Percentiles rank a stretch among this genome's conserved stretches.
Evolutionary conservation across 2,797 vertebrate genomes (phyloP).

Genomic region (Tamandua tetradactyla): DNA sequence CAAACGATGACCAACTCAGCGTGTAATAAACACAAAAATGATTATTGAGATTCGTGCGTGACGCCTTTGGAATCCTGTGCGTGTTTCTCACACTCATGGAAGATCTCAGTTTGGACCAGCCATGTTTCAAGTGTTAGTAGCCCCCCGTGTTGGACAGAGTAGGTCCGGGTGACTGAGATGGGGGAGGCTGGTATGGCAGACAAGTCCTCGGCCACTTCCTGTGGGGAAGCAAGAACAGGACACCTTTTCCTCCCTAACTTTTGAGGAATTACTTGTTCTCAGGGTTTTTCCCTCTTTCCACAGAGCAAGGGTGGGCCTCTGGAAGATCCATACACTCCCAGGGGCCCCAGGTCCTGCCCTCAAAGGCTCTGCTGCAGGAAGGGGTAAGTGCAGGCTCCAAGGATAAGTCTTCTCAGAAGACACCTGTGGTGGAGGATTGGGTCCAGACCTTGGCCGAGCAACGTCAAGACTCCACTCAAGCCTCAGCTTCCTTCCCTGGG

Average conservation of each 20-base stretch:
- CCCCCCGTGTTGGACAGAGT: no score
- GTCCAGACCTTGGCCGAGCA: background rate
- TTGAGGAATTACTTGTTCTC: background rate
- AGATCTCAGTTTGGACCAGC: background rate
- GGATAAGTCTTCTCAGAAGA: background rate
- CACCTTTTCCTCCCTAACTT: background rate
- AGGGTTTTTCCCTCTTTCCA: background rate
- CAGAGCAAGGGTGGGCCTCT: background rate
- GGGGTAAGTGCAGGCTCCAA: background rate
- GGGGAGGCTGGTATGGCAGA: background rate
- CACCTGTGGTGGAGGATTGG: background rate
- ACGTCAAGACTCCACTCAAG: background rate
- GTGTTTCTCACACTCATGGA: background rate
- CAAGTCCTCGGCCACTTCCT: fast-evolving
- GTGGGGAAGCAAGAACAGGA: no score
- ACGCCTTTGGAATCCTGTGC: background rate
- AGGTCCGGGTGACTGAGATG: background rate
- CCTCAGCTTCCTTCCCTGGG: background rate
- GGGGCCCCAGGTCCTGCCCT: background rate
- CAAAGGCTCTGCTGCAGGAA: background rate
- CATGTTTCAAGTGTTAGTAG: background rate
- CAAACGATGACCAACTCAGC: background rate
- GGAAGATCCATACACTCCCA: background rate
- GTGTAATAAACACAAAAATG: background rate
- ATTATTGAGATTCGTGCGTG: background rate